phyloP scores from a whole-genome alignment of 2,113 vertebrate genomes.

The Oncorhynchus tshawytscha region DNA sequence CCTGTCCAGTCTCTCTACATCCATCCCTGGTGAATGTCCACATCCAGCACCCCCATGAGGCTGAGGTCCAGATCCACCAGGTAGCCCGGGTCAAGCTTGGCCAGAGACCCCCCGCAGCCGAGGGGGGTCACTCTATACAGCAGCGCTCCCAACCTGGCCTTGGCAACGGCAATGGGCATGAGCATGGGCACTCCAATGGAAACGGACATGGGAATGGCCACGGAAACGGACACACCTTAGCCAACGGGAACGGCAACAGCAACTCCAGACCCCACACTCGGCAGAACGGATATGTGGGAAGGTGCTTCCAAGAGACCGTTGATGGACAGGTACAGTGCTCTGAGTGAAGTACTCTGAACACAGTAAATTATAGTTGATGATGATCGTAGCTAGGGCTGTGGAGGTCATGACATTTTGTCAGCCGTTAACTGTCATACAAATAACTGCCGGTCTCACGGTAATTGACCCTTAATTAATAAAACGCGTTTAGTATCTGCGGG shows the following conservation, averaged over 20 bases:
- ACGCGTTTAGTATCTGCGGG: no score
- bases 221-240: slow-evolving; percentile 50
- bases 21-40: slow-evolving; percentile 80
- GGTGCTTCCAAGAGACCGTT: slow-evolving; percentile 84
- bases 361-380: no score
- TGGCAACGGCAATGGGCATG: slow-evolving; percentile 4
- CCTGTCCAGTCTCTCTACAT: slow-evolving; percentile 65
- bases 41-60: slow-evolving; percentile 76
- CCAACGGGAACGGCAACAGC: slow-evolving; percentile 26
- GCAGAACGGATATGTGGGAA: slow-evolving; percentile 73
- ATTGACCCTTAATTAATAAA: no score
- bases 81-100: slow-evolving; percentile 74
- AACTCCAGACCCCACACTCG: slow-evolving; percentile 48
- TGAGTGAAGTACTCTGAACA: no score
- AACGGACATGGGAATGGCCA: slow-evolving; percentile 39
- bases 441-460: no score
- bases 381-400: no score
- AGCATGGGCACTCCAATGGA: slow-evolving; percentile 29
- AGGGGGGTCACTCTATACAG: slow-evolving; percentile 75
- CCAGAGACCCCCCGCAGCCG: slow-evolving; percentile 60
- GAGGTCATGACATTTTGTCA: no score
- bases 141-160: slow-evolving; percentile 68
- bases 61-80: slow-evolving; percentile 75
- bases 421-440: no score
- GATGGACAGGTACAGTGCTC: slow-evolving; percentile 82